Evolutionary conservation across 37 sponge, comb jelly and placozoan species (phyloP).

Genomic region (Amphimedon queenslandica): DNA sequence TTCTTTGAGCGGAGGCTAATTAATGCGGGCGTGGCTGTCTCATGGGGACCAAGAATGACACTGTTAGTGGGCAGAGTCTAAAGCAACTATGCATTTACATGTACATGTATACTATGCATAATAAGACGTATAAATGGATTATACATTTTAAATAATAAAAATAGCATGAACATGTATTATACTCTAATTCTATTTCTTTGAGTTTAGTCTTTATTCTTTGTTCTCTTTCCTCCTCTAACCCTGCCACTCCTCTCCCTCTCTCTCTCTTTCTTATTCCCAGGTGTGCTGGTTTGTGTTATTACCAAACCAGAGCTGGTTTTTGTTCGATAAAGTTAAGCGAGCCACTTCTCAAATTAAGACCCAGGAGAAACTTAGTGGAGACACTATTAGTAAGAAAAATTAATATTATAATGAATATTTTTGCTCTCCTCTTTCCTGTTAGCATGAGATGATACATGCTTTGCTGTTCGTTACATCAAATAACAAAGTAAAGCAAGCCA

Average conservation of each 20-base stretch:
- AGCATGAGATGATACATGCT: constrained; percentile 99
- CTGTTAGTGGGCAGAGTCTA: too few relatives aligned
- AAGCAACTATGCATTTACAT: too few relatives aligned
- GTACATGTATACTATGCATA: neutral
- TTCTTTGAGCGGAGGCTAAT: constrained; percentile 72
- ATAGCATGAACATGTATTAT: too few relatives aligned
- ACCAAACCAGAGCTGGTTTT: constrained; percentile 71
- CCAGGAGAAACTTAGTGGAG: constrained; percentile 85
- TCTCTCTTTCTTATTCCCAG: too few relatives aligned
- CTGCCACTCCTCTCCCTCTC: too few relatives aligned
- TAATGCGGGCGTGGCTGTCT: constrained; percentile 73
- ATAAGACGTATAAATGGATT: too few relatives aligned
- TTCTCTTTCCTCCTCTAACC: too few relatives aligned
- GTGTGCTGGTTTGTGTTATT: constrained; percentile 90
- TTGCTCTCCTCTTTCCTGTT: too few relatives aligned
- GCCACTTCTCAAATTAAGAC: constrained; percentile 84
- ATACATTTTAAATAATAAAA: too few relatives aligned
- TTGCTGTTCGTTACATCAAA: constrained; percentile 91
- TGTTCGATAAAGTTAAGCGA: constrained; percentile 82
- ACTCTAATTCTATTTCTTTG: too few relatives aligned
- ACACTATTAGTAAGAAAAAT: constrained; percentile 83
- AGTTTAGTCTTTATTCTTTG: too few relatives aligned
- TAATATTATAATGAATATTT: too few relatives aligned
- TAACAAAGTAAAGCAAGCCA: constrained; percentile 70
- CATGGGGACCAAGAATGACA: constrained; percentile 96